Evolutionary conservation across 2,888 invertebrate species (phyloP).

Genomic region (Noctua pronuba): DNA sequence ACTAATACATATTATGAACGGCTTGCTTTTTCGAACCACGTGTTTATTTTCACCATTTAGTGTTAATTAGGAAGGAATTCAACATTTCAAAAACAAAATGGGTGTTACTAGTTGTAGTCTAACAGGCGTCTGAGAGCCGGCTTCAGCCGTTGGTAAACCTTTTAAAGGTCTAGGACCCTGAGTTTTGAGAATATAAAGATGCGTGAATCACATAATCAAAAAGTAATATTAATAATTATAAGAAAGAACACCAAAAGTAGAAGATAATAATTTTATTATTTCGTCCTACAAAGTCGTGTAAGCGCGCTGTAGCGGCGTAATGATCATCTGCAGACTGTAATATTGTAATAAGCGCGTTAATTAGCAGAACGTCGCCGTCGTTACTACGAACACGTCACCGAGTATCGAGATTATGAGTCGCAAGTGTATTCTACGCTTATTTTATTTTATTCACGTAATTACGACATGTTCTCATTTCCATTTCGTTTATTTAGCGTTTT

Average conservation of each 20-base stretch:
- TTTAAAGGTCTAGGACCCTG: neutral
- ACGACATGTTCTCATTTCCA: conserved; percentile 16
- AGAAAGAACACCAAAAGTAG: neutral
- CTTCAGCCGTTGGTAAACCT: neutral
- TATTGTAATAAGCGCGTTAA: conserved; percentile 47
- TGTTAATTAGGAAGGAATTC: too few relatives aligned
- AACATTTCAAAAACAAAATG: neutral
- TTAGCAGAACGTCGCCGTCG: conserved; percentile 45
- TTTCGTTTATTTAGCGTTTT: conserved; percentile 24
- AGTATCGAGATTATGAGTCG: conserved; percentile 47
- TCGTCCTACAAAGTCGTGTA: neutral
- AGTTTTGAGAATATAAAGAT: neutral
- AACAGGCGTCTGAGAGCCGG: neutral
- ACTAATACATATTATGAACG: neutral
- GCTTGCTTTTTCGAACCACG: neutral
- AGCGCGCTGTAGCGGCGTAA: neutral
- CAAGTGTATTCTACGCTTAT: conserved; percentile 47
- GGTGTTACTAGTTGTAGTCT: neutral
- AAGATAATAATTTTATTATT: conserved; percentile 30
- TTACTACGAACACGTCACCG: conserved; percentile 22
- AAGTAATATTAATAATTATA: neutral
- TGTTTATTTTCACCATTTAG: neutral
- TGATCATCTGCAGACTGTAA: conserved; percentile 27
- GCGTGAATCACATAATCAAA: neutral
- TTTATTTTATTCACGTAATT: conserved; percentile 22